phyloP scores from a whole-genome alignment of 2,888 invertebrate species.

The Eurois occulta region DNA sequence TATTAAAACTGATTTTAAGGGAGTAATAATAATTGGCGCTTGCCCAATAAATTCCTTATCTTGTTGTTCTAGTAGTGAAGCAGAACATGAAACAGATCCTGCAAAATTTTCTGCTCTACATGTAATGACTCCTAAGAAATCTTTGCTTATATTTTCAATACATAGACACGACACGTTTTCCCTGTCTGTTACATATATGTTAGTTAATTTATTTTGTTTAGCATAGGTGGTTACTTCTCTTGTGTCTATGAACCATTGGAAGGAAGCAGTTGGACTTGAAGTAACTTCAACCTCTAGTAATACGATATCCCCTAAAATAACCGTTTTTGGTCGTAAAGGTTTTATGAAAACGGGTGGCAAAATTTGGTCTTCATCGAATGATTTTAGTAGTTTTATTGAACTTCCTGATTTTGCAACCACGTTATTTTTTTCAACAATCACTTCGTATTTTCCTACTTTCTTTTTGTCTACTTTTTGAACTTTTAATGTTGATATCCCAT shows the following conservation, averaged over 20 bases:
- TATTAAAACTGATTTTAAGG: slow-evolving; percentile 93
- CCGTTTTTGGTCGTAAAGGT: slow-evolving; percentile 93
- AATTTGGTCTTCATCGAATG: slow-evolving; percentile 90
- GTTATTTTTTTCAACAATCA: slow-evolving; percentile 94
- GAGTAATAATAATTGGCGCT: slow-evolving; percentile 94
- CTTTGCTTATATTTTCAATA: slow-evolving; percentile 93
- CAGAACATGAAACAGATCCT: slow-evolving; percentile 96
- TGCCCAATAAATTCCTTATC: slow-evolving; percentile 81
- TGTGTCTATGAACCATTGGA: slow-evolving; percentile 96
- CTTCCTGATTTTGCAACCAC: slow-evolving; percentile 95
- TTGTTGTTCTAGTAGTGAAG: slow-evolving; percentile 92
- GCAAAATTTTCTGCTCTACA: slow-evolving; percentile 97
- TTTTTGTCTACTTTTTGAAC: slow-evolving; percentile 93
- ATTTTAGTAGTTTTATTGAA: slow-evolving; percentile 94
- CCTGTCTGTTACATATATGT: slow-evolving; percentile 92
- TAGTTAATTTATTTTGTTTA: slow-evolving; percentile 91
- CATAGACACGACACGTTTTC: slow-evolving; percentile 95
- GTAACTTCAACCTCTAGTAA: slow-evolving; percentile 94
- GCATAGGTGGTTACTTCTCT: slow-evolving; percentile 91
- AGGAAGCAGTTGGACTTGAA: slow-evolving; percentile 94
- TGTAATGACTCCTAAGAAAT: slow-evolving; percentile 94
- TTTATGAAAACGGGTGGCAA: slow-evolving; percentile 94
- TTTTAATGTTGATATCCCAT: slow-evolving; percentile 91
- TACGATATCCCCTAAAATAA: slow-evolving; percentile 93
- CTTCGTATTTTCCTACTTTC: slow-evolving; percentile 97